These are phyloP conservation scores for Erebia palarica DNA, from an alignment of 2,888 invertebrate species.

Conservation along the genomic window DNA sequence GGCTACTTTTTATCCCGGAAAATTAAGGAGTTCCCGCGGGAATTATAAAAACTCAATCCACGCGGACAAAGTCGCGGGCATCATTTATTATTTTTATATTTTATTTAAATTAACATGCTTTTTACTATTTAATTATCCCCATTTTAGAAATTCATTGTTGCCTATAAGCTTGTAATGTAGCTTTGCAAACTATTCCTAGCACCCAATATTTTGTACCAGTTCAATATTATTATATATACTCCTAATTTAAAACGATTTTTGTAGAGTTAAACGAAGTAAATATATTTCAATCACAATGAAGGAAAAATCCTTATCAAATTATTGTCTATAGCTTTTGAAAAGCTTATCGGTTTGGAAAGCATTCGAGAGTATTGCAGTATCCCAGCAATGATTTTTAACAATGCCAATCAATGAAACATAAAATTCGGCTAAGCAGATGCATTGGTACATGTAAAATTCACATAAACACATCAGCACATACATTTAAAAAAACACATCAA, in stretches of 20 bases:
- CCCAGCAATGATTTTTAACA: constrained; percentile 65
- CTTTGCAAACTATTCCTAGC: too few relatives aligned
- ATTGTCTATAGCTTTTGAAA: constrained; percentile 64
- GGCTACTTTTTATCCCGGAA: too few relatives aligned
- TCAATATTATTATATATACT: background rate
- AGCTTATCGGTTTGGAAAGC: constrained; percentile 53
- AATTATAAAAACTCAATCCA: too few relatives aligned
- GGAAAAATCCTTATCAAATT: constrained; percentile 59
- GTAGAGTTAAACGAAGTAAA: background rate
- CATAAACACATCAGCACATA: constrained; percentile 30
- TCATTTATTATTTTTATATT: too few relatives aligned
- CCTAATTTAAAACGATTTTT: background rate
- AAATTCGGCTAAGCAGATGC: constrained; percentile 76
- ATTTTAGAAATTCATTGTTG: too few relatives aligned
- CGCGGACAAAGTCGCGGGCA: too few relatives aligned
- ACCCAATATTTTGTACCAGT: background rate
- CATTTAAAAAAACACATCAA: constrained; percentile 41
- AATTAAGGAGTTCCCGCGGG: too few relatives aligned
- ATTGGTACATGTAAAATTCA: constrained; percentile 56
- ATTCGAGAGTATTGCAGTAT: constrained; percentile 54
- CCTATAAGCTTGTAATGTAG: too few relatives aligned
- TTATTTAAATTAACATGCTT: too few relatives aligned
- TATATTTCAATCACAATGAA: background rate
- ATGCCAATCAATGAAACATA: constrained; percentile 78
- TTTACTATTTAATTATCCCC: too few relatives aligned